phyloP scores from a whole-genome alignment of 2,113 vertebrate genomes.

The Thalassoma bifasciatum region DNA sequence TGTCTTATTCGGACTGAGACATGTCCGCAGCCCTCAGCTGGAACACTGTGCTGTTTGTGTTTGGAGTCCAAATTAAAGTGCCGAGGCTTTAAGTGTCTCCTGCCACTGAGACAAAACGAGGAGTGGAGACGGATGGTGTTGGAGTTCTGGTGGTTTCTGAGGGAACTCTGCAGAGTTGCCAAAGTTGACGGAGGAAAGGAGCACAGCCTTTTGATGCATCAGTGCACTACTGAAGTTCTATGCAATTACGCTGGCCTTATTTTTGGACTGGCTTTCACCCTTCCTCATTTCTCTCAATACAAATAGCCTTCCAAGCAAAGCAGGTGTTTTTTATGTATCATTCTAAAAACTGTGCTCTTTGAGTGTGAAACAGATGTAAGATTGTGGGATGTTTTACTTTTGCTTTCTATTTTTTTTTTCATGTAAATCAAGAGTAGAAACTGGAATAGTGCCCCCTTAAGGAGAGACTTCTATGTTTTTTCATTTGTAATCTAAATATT shows the following conservation, averaged over 20 bases:
- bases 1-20: conserved; percentile 37
- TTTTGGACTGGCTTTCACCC: conserved; percentile 69
- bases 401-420: conserved; percentile 24
- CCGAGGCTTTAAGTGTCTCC: conserved; percentile 37
- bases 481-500: conserved; percentile 3
- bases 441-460: conserved; percentile 60
- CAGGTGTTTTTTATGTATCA: conserved; percentile 70
- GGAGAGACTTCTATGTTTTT: conserved; percentile 5
- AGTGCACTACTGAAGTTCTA: conserved; percentile 81
- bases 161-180: conserved; percentile 63
- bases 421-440: conserved; percentile 37
- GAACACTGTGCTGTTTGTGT: conserved; percentile 31
- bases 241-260: conserved; percentile 83
- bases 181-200: conserved; percentile 69
- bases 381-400: conserved; percentile 2
- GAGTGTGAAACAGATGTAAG: conserved; percentile 24
- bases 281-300: conserved; percentile 44
- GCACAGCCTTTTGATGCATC: conserved; percentile 74
- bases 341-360: conserved; percentile 30
- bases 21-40: conserved; percentile 14
- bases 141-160: conserved; percentile 62
- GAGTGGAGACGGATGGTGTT: conserved; percentile 45
- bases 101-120: conserved; percentile 58
- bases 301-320: conserved; percentile 71
- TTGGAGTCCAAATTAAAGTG: conserved; percentile 33